Evolutionary conservation across 2,888 invertebrate genomes (phyloP), one percentile per base, ranked within the genome.

Genomic region (Idaea aversata): DNA sequence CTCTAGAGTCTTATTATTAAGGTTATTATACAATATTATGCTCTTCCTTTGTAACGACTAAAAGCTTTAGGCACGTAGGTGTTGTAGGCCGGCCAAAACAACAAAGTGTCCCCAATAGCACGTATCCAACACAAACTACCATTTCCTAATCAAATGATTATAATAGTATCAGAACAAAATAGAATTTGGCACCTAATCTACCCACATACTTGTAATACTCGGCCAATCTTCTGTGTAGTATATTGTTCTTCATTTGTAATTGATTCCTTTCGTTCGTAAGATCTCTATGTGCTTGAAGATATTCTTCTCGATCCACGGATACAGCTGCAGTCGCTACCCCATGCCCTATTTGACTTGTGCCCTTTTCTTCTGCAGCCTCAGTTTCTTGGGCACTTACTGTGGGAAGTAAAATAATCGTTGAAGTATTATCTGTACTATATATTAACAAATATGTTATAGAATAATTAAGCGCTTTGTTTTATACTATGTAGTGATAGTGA

Each of bases 191-290:
- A 47, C 47, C 47, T 47, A 47, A 65, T 61, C 5, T 35, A 34
- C 15, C 25, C 15, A 75, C 77, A 63, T 80, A 91, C 91, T 87
- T 93, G 74, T 88, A 93, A 81, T 91, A 93, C 62, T 93, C 93
- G n/a, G 87, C 88, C 59, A 93, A 74, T 63, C 91, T 79, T 34
- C 90, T 81, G 78, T 93, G 91, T 10, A 93, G 77, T 38, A 93
- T 80, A 59, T 86, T 89, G 63, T 93, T 93, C 62, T 87, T 91
- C 61, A 92, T 70, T 70, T 88, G 88, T 1, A 84, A 75, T 57
- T 87, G 85, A 34, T 83, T 81, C 1, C 80, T 79, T 36, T 93
- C 93, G 59, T 77, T 77, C 0, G 78, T 73, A 0, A 93, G 79
- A 25, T 91, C 90, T 70, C 88, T 84, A 61, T 87, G 87, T 1